phyloP scores from a whole-genome alignment of 2,888 invertebrate genomes.

The Gryllus longicercus region DNA sequence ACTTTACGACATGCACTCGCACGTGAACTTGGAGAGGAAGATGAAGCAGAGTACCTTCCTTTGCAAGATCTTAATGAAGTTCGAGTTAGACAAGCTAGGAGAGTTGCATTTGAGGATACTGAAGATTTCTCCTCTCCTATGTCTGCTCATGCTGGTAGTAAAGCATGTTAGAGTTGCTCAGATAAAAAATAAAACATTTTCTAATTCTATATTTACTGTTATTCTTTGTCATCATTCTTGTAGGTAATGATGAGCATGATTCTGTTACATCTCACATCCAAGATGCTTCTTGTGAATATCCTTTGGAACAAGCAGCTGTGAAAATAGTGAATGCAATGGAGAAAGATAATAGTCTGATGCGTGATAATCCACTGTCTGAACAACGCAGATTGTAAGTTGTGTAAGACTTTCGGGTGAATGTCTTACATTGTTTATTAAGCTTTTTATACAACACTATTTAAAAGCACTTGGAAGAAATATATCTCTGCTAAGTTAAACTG shows the following conservation, averaged over 20 bases:
- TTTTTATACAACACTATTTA: no score
- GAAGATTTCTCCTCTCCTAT: background rate
- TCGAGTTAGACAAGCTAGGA: no score
- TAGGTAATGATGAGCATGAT: background rate
- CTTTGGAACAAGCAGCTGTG: slow-evolving; percentile 53
- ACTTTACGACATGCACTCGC: no score
- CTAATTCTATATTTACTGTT: background rate
- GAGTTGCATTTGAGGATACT: no score
- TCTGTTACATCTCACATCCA: background rate
- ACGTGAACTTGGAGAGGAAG: no score
- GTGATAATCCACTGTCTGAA: slow-evolving; percentile 60
- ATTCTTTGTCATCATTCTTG: background rate
- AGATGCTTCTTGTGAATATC: background rate
- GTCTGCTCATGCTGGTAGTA: background rate
- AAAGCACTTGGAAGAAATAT: no score
- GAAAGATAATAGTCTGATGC: slow-evolving; percentile 61
- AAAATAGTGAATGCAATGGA: slow-evolving; percentile 64
- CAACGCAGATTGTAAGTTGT: slow-evolving; percentile 56
- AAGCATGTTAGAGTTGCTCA: background rate
- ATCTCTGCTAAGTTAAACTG: no score
- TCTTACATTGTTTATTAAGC: no score
- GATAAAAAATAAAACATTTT: no score
- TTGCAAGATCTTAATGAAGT: no score
- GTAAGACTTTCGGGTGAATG: no score
- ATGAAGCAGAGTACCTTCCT: no score